A percentile compares a stretch with the other conserved stretches of the same genome.
Evolutionary conservation across 1,140 invertebrate genomes (phyloP).

Genomic region (Scylla paramamosain): DNA sequence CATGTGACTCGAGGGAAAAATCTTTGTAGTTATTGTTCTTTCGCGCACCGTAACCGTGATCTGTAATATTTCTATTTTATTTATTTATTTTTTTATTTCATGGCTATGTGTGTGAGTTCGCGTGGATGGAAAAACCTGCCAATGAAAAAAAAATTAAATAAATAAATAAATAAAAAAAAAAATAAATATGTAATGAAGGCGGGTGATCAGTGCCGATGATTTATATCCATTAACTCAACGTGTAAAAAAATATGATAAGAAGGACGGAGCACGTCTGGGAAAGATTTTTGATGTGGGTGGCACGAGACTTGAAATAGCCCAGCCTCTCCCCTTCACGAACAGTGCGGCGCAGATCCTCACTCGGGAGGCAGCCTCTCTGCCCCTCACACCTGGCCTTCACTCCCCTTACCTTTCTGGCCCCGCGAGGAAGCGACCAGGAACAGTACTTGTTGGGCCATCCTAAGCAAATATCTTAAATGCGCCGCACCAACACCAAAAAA

Average conservation of each 20-base stretch:
- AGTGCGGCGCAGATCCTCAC: slow-evolving; percentile 53
- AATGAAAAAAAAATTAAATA: too few species aligned
- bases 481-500: neutral
- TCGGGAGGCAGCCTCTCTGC: slow-evolving; percentile 43
- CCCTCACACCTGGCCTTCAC: neutral
- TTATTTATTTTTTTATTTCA: neutral
- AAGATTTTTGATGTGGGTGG: slow-evolving; percentile 67
- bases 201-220: neutral
- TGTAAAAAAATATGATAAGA: neutral
- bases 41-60: neutral
- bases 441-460: neutral
- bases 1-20: neutral
- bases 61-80: neutral
- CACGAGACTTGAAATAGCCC: slow-evolving; percentile 63
- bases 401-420: neutral
- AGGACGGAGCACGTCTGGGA: slow-evolving; percentile 47
- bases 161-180: too few species aligned
- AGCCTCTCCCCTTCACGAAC: slow-evolving; percentile 51
- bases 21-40: neutral
- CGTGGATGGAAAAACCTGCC: too few species aligned
- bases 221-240: neutral
- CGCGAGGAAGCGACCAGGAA: neutral
- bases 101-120: too few species aligned
- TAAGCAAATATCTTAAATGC: neutral
- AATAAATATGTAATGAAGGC: neutral